Evolutionary conservation across 2,888 invertebrate species (phyloP).

Genomic region (Leptinotarsa rubiginosa): DNA sequence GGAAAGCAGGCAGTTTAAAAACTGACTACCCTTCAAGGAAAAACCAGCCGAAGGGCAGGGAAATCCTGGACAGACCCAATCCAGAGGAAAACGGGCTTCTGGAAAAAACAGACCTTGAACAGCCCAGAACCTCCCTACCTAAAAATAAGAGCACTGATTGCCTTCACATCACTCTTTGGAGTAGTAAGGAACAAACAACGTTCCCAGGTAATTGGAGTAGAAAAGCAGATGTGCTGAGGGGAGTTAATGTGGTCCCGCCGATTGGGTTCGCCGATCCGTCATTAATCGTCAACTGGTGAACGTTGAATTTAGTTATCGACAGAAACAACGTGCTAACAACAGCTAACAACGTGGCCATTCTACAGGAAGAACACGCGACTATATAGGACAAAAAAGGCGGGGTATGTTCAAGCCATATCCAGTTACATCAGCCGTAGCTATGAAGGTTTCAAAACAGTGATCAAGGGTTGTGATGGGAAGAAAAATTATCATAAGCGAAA

Average conservation of each 20-base stretch:
- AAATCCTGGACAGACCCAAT: neutral
- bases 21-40: too few relatives aligned
- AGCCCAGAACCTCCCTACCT: neutral
- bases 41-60: neutral
- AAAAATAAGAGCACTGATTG: neutral
- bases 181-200: too few relatives aligned
- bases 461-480: slow-evolving; percentile 27
- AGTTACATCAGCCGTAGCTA: slow-evolving; percentile 30
- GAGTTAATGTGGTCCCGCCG: too few relatives aligned
- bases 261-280: neutral
- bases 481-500: neutral
- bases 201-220: too few relatives aligned
- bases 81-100: too few relatives aligned
- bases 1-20: too few relatives aligned
- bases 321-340: too few relatives aligned
- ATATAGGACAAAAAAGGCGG: slow-evolving; percentile 45
- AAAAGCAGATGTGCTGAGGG: too few relatives aligned
- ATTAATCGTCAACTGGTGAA: slow-evolving; percentile 17
- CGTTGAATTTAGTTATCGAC: slow-evolving; percentile 38
- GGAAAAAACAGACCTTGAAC: neutral
- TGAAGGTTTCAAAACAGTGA: slow-evolving; percentile 8
- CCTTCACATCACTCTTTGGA: neutral
- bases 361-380: slow-evolving; percentile 39
- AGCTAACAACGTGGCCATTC: too few relatives aligned
- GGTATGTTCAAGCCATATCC: slow-evolving; percentile 59